Conservation (phyloP, 2,888 invertebrate genomes). For the Sarcophaga subvicina region DNA sequence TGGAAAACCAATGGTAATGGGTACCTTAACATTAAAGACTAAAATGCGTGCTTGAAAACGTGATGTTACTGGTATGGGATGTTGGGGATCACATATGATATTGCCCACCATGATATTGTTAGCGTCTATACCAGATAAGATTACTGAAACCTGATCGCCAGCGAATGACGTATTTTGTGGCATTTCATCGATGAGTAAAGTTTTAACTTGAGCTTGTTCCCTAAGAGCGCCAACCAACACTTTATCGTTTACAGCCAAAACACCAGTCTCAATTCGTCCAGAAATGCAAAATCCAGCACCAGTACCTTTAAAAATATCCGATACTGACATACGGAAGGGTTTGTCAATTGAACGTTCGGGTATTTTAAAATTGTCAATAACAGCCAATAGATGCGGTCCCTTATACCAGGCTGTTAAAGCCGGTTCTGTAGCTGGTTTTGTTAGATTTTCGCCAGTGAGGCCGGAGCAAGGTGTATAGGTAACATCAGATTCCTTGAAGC, state of each 20-base stretch:
- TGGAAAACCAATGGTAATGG: slow-evolving; percentile 94
- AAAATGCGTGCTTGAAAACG: slow-evolving; percentile 95
- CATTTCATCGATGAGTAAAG: slow-evolving; percentile 88
- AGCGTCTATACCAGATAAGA: slow-evolving; percentile 89
- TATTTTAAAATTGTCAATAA: slow-evolving; percentile 93
- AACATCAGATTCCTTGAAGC: slow-evolving; percentile 93
- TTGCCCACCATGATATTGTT: slow-evolving; percentile 93
- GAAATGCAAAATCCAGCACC: slow-evolving; percentile 95
- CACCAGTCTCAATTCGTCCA: slow-evolving; percentile 96
- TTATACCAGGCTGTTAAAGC: slow-evolving; percentile 89
- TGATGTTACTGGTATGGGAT: slow-evolving; percentile 91
- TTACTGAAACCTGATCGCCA: slow-evolving; percentile 95
- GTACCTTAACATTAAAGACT: slow-evolving; percentile 95
- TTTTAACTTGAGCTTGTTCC: slow-evolving; percentile 92
- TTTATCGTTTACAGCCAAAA: slow-evolving; percentile 92
- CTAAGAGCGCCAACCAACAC: slow-evolving; percentile 93
- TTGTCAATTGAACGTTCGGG: slow-evolving; percentile 94
- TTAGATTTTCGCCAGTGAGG: slow-evolving; percentile 96
- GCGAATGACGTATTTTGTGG: slow-evolving; percentile 91
- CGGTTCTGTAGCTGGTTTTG: slow-evolving; percentile 85
- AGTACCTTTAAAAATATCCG: slow-evolving; percentile 95
- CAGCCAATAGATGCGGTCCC: slow-evolving; percentile 92
- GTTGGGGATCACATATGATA: slow-evolving; percentile 91
- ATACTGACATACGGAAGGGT: slow-evolving; percentile 95
- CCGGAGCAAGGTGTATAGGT: slow-evolving; percentile 98